A percentile compares a stretch with the other conserved stretches of the same genome.
Conservation (phyloP, 2,797 vertebrate species). For the Aeoliscus strigatus region DNA sequence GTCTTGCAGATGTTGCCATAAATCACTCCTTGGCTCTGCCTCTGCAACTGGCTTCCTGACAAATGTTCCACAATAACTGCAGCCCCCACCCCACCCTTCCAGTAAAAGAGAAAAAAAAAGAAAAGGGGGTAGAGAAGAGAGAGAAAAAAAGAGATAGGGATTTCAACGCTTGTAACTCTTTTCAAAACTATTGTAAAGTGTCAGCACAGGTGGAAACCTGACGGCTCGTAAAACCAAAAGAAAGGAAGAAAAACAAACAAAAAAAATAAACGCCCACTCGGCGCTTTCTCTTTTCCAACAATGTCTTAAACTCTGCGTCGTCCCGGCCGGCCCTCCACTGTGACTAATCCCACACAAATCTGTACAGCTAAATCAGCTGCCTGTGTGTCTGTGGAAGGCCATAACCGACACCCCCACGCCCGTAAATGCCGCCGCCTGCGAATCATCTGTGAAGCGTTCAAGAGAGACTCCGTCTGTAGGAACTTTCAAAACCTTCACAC, state of each 20-base stretch:
- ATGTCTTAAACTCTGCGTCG: slow-evolving; percentile 50
- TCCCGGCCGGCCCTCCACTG: slow-evolving; percentile 44
- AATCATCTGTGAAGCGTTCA: slow-evolving; percentile 44
- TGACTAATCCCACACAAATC: slow-evolving; percentile 70
- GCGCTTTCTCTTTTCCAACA: slow-evolving; percentile 55
- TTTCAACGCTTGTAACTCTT: slow-evolving; percentile 82
- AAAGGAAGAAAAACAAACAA: too few species aligned
- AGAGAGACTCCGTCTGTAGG: slow-evolving; percentile 26
- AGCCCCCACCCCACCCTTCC: slow-evolving; percentile 66
- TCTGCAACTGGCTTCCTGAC: slow-evolving; percentile 80
- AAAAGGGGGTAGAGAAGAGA: slow-evolving; percentile 26
- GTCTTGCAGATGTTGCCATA: slow-evolving; percentile 81
- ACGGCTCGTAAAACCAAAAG: slow-evolving; percentile 63
- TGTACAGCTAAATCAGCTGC: slow-evolving; percentile 58
- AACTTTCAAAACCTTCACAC: slow-evolving; percentile 16
- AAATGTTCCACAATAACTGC: slow-evolving; percentile 79
- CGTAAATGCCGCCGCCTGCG: slow-evolving; percentile 45
- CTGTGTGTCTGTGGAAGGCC: slow-evolving; percentile 46
- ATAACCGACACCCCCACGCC: slow-evolving; percentile 50
- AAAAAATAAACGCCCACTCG: slow-evolving; percentile 31
- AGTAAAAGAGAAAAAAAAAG: slow-evolving; percentile 50
- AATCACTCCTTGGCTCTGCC: slow-evolving; percentile 77
- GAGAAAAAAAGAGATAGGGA: slow-evolving; percentile 68
- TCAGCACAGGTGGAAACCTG: slow-evolving; percentile 80
- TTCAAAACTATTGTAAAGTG: slow-evolving; percentile 80